These are phyloP conservation scores for Nemapogon koenigi DNA, from an alignment of 2,888 invertebrate genomes.

Conservation along the genomic window DNA sequence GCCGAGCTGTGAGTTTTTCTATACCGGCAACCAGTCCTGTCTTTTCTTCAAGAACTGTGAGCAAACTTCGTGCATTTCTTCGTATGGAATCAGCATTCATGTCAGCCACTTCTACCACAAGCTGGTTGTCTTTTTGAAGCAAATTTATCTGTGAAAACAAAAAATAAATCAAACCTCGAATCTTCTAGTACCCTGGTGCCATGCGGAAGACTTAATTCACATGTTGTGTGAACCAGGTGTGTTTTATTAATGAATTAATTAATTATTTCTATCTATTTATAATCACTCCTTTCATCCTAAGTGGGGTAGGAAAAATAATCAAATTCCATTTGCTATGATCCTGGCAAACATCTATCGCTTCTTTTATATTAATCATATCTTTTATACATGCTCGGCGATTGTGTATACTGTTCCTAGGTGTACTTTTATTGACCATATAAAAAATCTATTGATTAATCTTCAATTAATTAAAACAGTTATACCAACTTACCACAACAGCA, in stretches of 20 bases:
- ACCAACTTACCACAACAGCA: slow-evolving; percentile 66
- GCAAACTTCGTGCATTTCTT: slow-evolving; percentile 49
- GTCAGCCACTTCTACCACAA: slow-evolving; percentile 79
- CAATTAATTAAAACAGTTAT: not conserved
- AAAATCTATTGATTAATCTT: not conserved
- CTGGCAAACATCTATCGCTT: no score
- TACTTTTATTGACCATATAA: not conserved
- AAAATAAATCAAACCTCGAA: not conserved
- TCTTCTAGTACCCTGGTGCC: no score
- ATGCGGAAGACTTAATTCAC: no score
- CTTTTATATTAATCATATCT: no score
- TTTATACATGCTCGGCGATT: no score
- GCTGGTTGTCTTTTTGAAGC: slow-evolving; percentile 76
- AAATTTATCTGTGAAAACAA: slow-evolving; percentile 71
- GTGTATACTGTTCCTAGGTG: no score
- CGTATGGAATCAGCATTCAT: slow-evolving; percentile 74
- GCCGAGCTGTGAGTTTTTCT: slow-evolving; percentile 82
- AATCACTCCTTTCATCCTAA: no score
- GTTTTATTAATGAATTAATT: no score
- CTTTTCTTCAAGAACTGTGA: slow-evolving; percentile 71
- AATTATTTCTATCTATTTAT: no score
- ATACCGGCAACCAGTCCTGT: slow-evolving; percentile 80
- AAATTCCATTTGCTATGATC: no score
- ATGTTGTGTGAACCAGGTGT: no score
- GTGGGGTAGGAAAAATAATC: no score